Evolutionary conservation across 2,888 invertebrate genomes (phyloP), one percentile per base, ranked within the genome.

Genomic region (Sipha maydis): DNA sequence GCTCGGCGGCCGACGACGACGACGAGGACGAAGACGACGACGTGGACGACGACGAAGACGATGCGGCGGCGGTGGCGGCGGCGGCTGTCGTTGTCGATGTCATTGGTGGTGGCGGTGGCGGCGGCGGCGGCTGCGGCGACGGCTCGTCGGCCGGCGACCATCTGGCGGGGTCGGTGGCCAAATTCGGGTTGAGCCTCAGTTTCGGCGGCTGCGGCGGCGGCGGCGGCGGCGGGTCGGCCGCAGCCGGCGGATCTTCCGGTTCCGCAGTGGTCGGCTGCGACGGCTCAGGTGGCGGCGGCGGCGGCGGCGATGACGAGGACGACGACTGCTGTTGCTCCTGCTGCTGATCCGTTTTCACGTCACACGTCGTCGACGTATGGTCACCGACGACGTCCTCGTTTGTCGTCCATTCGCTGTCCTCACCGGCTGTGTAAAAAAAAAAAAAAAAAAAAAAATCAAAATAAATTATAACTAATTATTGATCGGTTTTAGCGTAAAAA

Each of bases 161-260:
- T 54, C 71, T 76, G 25, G 67, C 78, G 28, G 89, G 89, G n/a
- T 89, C 89, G 1, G 73, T 86, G 41, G 86, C 86, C 56, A 79
- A 41, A 61, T 80, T 86, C 38, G 73, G 80, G 41, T 89, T 89
- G 56, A 83, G 76, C 31, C 89, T 67, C n/a, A 83, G 11, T 19
- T 54, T 75, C 41, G 17, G 92, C 92, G 89, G 92, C 89, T 91
- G 91, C 90, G 67, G 11, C 83, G 31, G 28, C 61, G n/a, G 78
- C 79, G 86, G 90, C 89, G 89, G 86, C 92, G 89, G 92, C 89
- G 91, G 91, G 88, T 91, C 90, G 67, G 11, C 83, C 79, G 86
- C 90, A 56, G 11, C 83, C 79, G 86, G 90, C 89, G 89, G 86
- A 61, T 90, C 91, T 90, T 82, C 90, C 85, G 89, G 90, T 56